phyloP scores from a whole-genome alignment of 2,888 invertebrate species.

The Belgica antarctica region DNA sequence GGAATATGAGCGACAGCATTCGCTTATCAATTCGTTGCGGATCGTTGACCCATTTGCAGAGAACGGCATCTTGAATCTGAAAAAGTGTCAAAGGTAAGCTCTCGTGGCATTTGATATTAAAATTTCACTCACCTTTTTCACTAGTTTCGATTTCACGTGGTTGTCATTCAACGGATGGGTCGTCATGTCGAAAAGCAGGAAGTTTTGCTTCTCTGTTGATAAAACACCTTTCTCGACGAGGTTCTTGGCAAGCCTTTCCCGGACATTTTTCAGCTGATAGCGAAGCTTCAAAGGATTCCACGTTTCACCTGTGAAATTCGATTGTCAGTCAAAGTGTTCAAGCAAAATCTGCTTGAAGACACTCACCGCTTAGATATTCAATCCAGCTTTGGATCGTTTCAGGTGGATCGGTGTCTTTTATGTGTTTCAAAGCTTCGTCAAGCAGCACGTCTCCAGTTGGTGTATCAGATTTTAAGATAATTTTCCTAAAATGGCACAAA shows the following conservation, averaged over 20 bases:
- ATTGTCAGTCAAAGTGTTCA: background rate
- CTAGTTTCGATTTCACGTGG: constrained; percentile 89
- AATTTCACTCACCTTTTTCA: constrained; percentile 88
- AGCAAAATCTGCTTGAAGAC: background rate
- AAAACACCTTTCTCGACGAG: constrained; percentile 98
- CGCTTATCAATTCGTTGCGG: constrained; percentile 96
- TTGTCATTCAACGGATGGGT: constrained; percentile 98
- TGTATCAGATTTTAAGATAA: constrained; percentile 79
- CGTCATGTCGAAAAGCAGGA: constrained; percentile 99
- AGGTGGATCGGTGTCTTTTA: constrained; percentile 96
- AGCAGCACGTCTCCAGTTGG: constrained; percentile 96
- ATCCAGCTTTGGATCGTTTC: constrained; percentile 99
- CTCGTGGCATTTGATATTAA: constrained; percentile 35
- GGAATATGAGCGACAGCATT: constrained; percentile 85
- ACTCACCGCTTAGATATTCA: constrained; percentile 94
- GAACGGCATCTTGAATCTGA: constrained; percentile 94
- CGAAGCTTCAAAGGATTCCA: constrained; percentile 99
- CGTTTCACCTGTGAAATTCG: constrained; percentile 79
- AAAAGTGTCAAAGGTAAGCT: constrained; percentile 45
- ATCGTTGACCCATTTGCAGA: constrained; percentile 95
- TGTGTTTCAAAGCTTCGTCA: constrained; percentile 92
- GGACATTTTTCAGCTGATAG: constrained; percentile 97
- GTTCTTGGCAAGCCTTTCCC: constrained; percentile 98
- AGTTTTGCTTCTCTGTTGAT: constrained; percentile 99
- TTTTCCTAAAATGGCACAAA: constrained; percentile 62